Base-by-base conservation (phyloP, 2,888 invertebrate genomes). In the Limnephilus lunatus region DNA sequence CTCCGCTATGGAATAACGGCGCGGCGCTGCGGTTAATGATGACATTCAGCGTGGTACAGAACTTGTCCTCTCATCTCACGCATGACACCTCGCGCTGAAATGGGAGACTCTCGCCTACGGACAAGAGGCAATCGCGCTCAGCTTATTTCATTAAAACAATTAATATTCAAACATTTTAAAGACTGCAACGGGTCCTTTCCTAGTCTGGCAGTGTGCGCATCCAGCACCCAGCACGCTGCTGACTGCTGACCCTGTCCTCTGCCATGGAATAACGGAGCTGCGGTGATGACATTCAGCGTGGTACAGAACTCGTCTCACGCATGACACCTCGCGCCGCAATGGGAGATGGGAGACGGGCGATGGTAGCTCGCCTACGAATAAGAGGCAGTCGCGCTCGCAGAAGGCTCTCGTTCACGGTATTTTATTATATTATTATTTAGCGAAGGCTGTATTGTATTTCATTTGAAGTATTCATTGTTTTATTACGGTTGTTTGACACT, bases 221-320 rank as follows among this genome's bases (percentile, higher is more conserved):
- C 25, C 25, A 25, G n/a, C 68, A n/a, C 2, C 68, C 25, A n/a
- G 68, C 68, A 68, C 68, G n/a, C 25, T n/a, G 25, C 68, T 68
- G 68, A 68, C 25, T n/a, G 25, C 68, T 68, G 68, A 68, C 68
- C 68, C 68, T 68, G 68, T 68, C 68, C n/a, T 68, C 68, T 68
- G 25, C 68, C 9, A 25, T 11, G 68, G 68, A 44, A n/a, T 86
- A 86, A 86, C 86, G 86, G 86, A 12, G 30, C 44, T 86, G 39
- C 44, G 86, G 44, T 86, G 30, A 86, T 86, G 86, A 86, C 86
- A 86, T 86, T 86, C 44, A 35, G 86, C 44, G 85, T 39, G 86
- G 44, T 44, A 86, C 68, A 68, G 25, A 68, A 68, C 68, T 68
- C 68, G 68, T 86, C 86, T 86, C 86, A n/a, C 48, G 86, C 39